Base-by-base conservation (phyloP, 2,113 vertebrate genomes). In the Lepus europaeus region DNA sequence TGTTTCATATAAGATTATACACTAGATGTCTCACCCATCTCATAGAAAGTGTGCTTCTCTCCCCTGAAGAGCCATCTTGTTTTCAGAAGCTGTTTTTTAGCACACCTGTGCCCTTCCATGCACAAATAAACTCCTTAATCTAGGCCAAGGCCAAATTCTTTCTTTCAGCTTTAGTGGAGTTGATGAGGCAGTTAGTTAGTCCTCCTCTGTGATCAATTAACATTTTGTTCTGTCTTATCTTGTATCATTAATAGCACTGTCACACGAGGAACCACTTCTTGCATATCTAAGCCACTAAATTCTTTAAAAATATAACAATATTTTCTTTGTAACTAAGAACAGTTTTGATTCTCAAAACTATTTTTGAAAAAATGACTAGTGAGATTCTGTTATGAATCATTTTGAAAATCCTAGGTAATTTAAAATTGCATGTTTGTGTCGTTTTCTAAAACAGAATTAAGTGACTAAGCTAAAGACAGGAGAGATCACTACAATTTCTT, bases 241-340 rank as follows among this genome's bases (percentile, higher is more conserved):
- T 33, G 4, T 27, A 69, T 83, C 39, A 83, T 88, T 76, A 94
- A 74, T n/a, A 10, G 8, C 39, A 56, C 31, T 74, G 92, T 76
- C 64, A 81, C 79, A 68, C 0, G 13, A 56, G 20, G 68, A 85
- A 25, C 49, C 27, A 66, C 16, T 59, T 53, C 83, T 69, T 84
- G 61, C 6, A 53, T 39, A 93, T 66, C 36, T 39, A 31, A 86
- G 22, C 5, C 31, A 56, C 13, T 29, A 29, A 63, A 27, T 36
- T 87, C 19, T 84, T 69, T 31, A 74, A 53, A 16, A 11, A 23
- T 86, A 14, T 56, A 5, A n/a, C 14, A 25, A n/a, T 61, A 83
- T 93, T 36, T 68, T 45, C 23, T 51, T 36, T 49, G n/a, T 74
- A 83, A 25, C 4, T 14, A 63, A 66, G 27, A 22, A 27, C 13